Evolutionary conservation across 2,888 invertebrate genomes (phyloP).

Genomic region (Meiosimyza decipiens): DNA sequence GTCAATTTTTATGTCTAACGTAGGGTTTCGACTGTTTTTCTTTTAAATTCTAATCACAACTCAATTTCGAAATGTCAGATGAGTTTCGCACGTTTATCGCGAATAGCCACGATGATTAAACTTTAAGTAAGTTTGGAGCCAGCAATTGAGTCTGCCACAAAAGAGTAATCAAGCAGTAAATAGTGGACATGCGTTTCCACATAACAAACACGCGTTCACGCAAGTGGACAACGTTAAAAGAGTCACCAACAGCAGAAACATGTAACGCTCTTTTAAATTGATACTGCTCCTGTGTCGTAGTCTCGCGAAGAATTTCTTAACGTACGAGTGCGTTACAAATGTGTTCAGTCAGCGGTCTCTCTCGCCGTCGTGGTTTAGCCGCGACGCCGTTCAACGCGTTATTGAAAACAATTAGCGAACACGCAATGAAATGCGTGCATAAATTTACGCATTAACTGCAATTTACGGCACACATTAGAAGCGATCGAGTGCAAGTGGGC

Average conservation of each 20-base stretch:
- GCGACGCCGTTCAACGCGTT: conserved; percentile 39
- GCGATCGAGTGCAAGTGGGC: conserved; percentile 16
- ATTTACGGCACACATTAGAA: conserved; percentile 22
- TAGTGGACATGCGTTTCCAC: no score
- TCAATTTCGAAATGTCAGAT: conserved; percentile 33
- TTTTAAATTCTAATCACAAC: conserved; percentile 34
- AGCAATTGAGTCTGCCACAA: conserved; percentile 14
- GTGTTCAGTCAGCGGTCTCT: background rate
- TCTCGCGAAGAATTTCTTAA: background rate
- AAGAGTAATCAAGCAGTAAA: no score
- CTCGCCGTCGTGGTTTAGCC: background rate
- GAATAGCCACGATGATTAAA: no score
- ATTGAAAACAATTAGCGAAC: conserved; percentile 51
- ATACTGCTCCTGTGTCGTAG: background rate
- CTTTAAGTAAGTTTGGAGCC: background rate
- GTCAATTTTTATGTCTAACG: no score
- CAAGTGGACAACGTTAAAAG: no score
- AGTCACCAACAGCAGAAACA: background rate
- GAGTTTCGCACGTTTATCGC: conserved; percentile 41
- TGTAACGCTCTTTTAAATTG: background rate
- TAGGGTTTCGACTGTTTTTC: no score
- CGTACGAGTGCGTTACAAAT: background rate
- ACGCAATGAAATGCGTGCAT: conserved; percentile 35
- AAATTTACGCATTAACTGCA: conserved; percentile 34
- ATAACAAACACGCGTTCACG: no score